Conservation (phyloP, 1,140 invertebrate genomes). For the Atta texana region DNA sequence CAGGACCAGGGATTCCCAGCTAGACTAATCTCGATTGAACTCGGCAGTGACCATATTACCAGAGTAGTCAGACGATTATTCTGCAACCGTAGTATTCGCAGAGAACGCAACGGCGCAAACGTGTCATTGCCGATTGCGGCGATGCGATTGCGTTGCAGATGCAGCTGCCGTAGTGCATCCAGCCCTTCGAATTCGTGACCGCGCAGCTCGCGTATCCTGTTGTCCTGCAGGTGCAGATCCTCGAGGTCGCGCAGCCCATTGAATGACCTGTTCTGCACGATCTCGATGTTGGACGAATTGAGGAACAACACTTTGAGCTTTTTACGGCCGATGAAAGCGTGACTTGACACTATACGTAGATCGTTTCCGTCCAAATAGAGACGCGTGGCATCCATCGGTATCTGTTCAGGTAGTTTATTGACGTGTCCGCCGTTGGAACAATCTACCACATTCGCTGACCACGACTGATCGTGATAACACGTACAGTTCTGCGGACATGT, state of each 20-base stretch:
- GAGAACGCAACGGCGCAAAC: slow-evolving; percentile 90
- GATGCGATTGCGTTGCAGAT: slow-evolving; percentile 90
- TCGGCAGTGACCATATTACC: slow-evolving; percentile 91
- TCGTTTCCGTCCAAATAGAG: slow-evolving; percentile 96
- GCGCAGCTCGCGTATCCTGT: slow-evolving; percentile 90
- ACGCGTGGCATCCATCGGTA: slow-evolving; percentile 97
- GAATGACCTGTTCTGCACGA: slow-evolving; percentile 95
- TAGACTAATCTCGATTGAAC: slow-evolving; percentile 90
- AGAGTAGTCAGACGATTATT: slow-evolving; percentile 92
- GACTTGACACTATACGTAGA: slow-evolving; percentile 91
- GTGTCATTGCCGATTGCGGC: slow-evolving; percentile 91
- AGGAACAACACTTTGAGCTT: slow-evolving; percentile 93
- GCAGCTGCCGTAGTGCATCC: slow-evolving; percentile 88
- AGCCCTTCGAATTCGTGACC: slow-evolving; percentile 94
- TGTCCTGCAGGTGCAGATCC: slow-evolving; percentile 93
- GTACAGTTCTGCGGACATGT: slow-evolving; percentile 96
- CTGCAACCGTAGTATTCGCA: slow-evolving; percentile 91
- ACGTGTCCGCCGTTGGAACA: slow-evolving; percentile 92
- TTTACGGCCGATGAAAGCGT: slow-evolving; percentile 96
- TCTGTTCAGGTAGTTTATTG: slow-evolving; percentile 91
- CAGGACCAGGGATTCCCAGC: slow-evolving; percentile 95
- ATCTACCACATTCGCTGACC: slow-evolving; percentile 96
- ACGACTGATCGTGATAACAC: slow-evolving; percentile 96
- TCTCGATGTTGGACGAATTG: slow-evolving; percentile 94
- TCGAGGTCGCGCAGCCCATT: slow-evolving; percentile 94